Percentiles rank a stretch among this genome's conserved stretches.
Evolutionary conservation across 2,888 invertebrate species (phyloP).

Genomic region (Frankliniella fusca): DNA sequence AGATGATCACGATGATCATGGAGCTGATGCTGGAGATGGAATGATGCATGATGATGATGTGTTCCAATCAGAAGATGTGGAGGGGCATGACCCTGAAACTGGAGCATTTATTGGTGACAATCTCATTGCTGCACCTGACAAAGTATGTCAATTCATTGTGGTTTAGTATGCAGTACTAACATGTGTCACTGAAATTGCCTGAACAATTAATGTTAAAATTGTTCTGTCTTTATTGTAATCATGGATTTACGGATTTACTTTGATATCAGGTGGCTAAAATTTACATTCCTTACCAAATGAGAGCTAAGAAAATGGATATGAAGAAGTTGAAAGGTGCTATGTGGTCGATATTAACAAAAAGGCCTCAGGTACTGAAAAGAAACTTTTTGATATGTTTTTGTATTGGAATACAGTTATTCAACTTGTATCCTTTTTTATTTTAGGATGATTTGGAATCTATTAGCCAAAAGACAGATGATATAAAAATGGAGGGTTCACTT

Average conservation of each 20-base stretch:
- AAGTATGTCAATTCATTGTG: conserved; percentile 45
- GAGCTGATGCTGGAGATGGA: conserved; percentile 41
- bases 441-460: conserved; percentile 35
- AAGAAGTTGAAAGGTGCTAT: conserved; percentile 73
- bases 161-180: not conserved
- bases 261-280: conserved; percentile 61
- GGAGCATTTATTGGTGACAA: conserved; percentile 51
- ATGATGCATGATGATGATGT: conserved; percentile 43
- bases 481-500: conserved; percentile 45
- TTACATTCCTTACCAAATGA: conserved; percentile 72
- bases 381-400: not conserved
- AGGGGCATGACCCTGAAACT: conserved; percentile 43
- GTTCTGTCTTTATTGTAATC: not conserved
- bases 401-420: not conserved
- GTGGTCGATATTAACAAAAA: conserved; percentile 59
- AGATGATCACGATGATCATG: conserved; percentile 44
- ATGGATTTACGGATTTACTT: conserved; percentile 9
- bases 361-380: conserved; percentile 23
- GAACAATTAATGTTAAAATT: not conserved
- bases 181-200: not conserved
- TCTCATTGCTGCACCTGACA: conserved; percentile 63
- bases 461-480: conserved; percentile 44
- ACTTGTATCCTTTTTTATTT: conserved; percentile 5
- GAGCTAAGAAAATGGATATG: conserved; percentile 84
- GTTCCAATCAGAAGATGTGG: conserved; percentile 39